These are phyloP conservation scores for Hesperophylax magnus DNA, from an alignment of 1,140 invertebrate genomes.

Conservation along the genomic window DNA sequence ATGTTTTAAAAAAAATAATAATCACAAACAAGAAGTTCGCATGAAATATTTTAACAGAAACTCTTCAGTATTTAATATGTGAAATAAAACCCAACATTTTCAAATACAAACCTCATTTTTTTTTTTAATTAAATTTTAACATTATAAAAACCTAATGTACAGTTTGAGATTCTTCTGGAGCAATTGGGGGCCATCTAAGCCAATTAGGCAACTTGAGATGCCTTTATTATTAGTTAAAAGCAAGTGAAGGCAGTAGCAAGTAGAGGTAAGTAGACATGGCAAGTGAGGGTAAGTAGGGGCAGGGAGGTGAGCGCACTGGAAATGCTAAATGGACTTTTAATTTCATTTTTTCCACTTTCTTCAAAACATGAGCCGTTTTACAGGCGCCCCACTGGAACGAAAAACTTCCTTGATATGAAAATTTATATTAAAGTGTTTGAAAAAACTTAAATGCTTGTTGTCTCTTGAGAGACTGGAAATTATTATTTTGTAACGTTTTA, in stretches of 20 bases:
- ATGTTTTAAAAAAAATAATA: too few relatives aligned
- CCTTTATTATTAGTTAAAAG: slow-evolving; percentile 33
- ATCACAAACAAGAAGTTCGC: too few relatives aligned
- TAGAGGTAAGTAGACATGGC: too few relatives aligned
- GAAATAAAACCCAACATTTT: too few relatives aligned
- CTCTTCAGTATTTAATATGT: too few relatives aligned
- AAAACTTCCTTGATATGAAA: slow-evolving; percentile 22
- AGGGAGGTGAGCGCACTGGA: background rate
- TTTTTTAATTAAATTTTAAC: too few relatives aligned
- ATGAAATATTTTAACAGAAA: too few relatives aligned
- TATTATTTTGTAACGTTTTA: too few relatives aligned
- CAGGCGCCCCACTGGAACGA: background rate
- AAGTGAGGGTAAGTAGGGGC: background rate
- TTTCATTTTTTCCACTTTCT: slow-evolving; percentile 34
- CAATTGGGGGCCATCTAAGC: slow-evolving; percentile 21
- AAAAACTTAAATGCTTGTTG: too few relatives aligned
- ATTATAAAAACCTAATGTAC: background rate
- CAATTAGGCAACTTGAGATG: slow-evolving; percentile 41
- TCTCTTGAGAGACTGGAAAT: too few relatives aligned
- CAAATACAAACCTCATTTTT: too few relatives aligned
- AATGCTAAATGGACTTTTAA: slow-evolving; percentile 41
- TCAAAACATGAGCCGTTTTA: slow-evolving; percentile 21
- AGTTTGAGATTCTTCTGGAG: background rate
- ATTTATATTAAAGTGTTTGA: slow-evolving; percentile 9
- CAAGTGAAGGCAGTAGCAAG: background rate